Conservation (phyloP, 2,113 vertebrate species). For the Otocyon megalotis region DNA sequence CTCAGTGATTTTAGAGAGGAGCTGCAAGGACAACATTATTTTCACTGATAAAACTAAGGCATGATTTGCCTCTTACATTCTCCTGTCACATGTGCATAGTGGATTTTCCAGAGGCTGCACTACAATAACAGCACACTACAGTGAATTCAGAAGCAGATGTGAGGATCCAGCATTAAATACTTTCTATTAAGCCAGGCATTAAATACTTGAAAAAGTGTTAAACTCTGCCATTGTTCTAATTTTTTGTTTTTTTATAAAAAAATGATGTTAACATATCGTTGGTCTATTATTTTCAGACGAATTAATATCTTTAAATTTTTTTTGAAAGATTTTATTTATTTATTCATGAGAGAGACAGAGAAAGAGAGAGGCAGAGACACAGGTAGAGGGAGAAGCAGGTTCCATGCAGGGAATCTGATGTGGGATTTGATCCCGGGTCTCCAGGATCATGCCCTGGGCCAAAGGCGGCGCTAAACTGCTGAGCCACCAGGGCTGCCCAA, state of each 20-base stretch:
- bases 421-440: too few species aligned
- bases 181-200: not conserved
- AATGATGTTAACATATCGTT: not conserved
- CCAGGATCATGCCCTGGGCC: too few species aligned
- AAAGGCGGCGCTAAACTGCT: too few species aligned
- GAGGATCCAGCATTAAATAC: not conserved
- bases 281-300: not conserved
- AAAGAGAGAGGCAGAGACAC: too few species aligned
- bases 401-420: too few species aligned
- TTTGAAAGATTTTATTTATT: too few species aligned
- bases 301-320: not conserved
- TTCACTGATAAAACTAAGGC: not conserved
- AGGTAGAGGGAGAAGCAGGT: too few species aligned
- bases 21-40: not conserved
- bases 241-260: not conserved
- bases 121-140: not conserved
- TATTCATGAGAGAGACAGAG: too few species aligned
- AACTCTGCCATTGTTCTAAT: not conserved
- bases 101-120: not conserved
- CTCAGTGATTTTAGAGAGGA: not conserved
- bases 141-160: not conserved
- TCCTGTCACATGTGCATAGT: not conserved
- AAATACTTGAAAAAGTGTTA: not conserved
- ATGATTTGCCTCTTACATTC: not conserved
- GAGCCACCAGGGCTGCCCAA: too few species aligned